Evolutionary conservation across 1,140 invertebrate species (phyloP).

Genomic region (Semibalanus balanoides): DNA sequence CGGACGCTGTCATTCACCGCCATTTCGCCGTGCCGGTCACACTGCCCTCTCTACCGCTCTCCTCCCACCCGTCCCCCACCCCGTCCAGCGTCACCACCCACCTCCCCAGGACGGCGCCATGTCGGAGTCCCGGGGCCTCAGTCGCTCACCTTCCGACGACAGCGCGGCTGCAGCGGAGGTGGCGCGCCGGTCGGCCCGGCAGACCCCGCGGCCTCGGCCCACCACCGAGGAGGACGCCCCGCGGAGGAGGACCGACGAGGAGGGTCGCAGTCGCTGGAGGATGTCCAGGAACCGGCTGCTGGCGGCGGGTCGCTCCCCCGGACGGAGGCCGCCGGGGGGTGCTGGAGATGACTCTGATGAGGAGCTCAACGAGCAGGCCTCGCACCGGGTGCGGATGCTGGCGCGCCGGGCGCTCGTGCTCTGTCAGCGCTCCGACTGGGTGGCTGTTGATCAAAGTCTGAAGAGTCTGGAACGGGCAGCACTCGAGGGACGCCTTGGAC

Average conservation of each 20-base stretch:
- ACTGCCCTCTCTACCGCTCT: too few species aligned
- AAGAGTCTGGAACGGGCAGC: slow-evolving; percentile 69
- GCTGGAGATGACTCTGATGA: background rate
- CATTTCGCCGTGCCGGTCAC: too few species aligned
- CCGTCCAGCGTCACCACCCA: too few species aligned
- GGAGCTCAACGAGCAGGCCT: background rate
- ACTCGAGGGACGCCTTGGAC: slow-evolving; percentile 44
- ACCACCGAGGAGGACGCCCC: background rate
- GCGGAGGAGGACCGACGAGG: background rate
- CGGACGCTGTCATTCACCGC: too few species aligned
- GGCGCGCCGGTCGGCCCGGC: too few species aligned
- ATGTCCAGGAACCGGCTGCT: background rate
- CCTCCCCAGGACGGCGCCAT: too few species aligned
- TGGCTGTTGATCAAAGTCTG: slow-evolving; percentile 65
- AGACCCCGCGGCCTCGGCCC: background rate
- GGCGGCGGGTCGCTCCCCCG: background rate
- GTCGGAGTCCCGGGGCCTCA: too few species aligned
- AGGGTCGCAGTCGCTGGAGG: background rate
- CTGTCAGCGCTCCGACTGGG: slow-evolving; percentile 75
- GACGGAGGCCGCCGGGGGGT: too few species aligned
- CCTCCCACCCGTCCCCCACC: too few species aligned
- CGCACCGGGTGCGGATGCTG: background rate
- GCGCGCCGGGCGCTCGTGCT: slow-evolving; percentile 44
- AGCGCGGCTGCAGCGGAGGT: too few species aligned
- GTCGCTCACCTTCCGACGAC: too few species aligned